Conservation (phyloP, 1,140 invertebrate species). For the Trichonephila clavipes region DNA sequence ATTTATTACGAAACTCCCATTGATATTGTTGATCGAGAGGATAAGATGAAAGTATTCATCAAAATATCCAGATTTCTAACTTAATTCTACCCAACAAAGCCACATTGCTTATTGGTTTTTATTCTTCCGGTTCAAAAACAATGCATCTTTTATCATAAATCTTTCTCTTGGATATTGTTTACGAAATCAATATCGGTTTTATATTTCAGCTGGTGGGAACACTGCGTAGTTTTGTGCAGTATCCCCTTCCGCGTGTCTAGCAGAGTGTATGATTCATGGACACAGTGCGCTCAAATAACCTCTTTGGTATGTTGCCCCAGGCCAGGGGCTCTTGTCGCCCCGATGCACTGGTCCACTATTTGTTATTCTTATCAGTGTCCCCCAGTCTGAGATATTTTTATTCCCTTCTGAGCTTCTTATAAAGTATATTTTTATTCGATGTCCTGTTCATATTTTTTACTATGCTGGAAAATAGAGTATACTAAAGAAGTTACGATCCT, state of each 20-base stretch:
- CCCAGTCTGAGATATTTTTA: constrained; percentile 50
- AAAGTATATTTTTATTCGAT: constrained; percentile 18
- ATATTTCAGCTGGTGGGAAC: not conserved
- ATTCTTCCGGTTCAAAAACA: not conserved
- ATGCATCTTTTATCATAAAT: not conserved
- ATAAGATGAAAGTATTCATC: no score
- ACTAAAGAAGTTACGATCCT: not conserved
- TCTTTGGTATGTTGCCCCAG: constrained; percentile 49
- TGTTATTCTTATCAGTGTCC: constrained; percentile 51
- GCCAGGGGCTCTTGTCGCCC: constrained; percentile 51
- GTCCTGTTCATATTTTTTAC: constrained; percentile 1
- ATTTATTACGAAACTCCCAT: no score
- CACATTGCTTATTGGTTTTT: not conserved
- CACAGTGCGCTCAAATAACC: constrained; percentile 46
- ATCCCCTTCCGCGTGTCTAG: constrained; percentile 9
- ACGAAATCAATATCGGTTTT: constrained; percentile 14
- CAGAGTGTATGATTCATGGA: constrained; percentile 44
- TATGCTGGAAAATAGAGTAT: not conserved
- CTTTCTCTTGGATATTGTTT: constrained; percentile 7
- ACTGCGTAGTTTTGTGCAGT: not conserved
- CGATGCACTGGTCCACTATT: constrained; percentile 15
- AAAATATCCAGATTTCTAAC: no score
- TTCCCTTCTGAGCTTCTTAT: constrained; percentile 46
- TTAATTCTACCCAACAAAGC: no score
- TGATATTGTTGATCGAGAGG: no score